Percentiles rank a stretch among this genome's conserved stretches.
Conservation (phyloP, 2,797 vertebrate species). For the Lophius americanus region DNA sequence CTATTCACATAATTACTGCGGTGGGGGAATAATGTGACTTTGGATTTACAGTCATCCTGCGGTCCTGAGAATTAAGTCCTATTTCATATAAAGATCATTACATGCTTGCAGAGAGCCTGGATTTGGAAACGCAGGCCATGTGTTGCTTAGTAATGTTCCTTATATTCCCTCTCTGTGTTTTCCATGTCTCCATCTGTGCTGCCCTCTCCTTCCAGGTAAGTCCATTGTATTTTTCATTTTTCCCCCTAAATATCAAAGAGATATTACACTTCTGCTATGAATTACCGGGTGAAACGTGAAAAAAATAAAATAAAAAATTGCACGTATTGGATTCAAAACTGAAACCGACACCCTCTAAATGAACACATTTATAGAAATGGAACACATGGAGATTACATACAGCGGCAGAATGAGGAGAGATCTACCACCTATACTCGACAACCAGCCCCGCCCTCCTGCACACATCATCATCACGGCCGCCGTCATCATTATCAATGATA, state of each 20-base stretch:
- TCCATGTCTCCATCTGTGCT: conserved; percentile 36
- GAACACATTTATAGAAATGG: conserved; percentile 44
- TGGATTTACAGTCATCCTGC: conserved; percentile 73
- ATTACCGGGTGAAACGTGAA: conserved; percentile 1
- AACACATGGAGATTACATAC: conserved; percentile 49
- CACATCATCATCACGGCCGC: conserved; percentile 54
- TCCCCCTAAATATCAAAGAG: conserved; percentile 24
- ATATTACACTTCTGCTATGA: not conserved
- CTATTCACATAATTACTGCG: conserved; percentile 70
- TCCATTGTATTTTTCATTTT: conserved; percentile 22
- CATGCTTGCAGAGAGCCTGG: conserved; percentile 56
- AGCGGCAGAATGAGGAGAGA: conserved; percentile 16
- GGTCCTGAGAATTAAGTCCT: conserved; percentile 66
- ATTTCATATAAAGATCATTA: conserved; percentile 75
- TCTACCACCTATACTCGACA: conserved; percentile 22
- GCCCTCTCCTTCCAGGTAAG: conserved; percentile 62
- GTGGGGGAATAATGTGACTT: conserved; percentile 68
- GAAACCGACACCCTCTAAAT: conserved; percentile 40
- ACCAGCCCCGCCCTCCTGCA: conserved; percentile 31
- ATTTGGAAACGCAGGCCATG: conserved; percentile 64
- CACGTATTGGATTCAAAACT: conserved; percentile 20
- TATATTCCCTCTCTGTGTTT: conserved; percentile 55
- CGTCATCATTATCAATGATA: conserved; percentile 54
- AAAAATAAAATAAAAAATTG: not conserved
- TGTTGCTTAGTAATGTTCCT: conserved; percentile 63